Conservation (phyloP, 2,888 invertebrate genomes). For the Cactoblastis cactorum region DNA sequence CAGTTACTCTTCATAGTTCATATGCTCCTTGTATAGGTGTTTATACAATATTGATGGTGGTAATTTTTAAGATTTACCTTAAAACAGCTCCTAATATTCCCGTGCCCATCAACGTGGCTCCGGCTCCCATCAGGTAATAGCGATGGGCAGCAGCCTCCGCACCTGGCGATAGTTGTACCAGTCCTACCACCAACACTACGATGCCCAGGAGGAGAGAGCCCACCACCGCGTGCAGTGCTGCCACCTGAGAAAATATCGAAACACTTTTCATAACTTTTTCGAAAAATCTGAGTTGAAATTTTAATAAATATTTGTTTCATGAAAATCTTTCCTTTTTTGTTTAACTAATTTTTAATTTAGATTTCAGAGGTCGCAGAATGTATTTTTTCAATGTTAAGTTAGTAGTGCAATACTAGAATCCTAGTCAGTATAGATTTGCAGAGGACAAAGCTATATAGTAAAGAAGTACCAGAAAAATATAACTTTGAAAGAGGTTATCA, state of each 20-base stretch:
- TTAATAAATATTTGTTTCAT: too few species aligned
- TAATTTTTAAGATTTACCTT: constrained; percentile 57
- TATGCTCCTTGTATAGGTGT: not conserved
- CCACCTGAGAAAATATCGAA: constrained; percentile 79
- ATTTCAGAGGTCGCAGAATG: too few species aligned
- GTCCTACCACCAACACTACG: constrained; percentile 85
- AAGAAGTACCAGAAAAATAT: too few species aligned
- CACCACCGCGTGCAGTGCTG: constrained; percentile 86
- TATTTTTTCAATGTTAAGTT: too few species aligned
- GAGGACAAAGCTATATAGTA: too few species aligned
- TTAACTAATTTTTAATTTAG: too few species aligned
- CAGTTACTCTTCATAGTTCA: not conserved
- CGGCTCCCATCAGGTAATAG: constrained; percentile 84
- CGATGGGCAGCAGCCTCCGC: constrained; percentile 88
- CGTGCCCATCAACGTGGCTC: constrained; percentile 80
- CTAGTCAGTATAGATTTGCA: too few species aligned
- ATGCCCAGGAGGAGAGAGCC: constrained; percentile 86
- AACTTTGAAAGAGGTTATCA: too few species aligned
- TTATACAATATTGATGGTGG: not conserved
- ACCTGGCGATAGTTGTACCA: constrained; percentile 87
- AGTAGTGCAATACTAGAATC: too few species aligned
- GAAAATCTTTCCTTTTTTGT: too few species aligned
- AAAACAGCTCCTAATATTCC: constrained; percentile 83
- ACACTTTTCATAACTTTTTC: too few species aligned
- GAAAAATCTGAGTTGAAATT: too few species aligned